These are phyloP conservation scores for Campoletis raptor DNA, from an alignment of 2,888 invertebrate genomes.

Conservation along the genomic window DNA sequence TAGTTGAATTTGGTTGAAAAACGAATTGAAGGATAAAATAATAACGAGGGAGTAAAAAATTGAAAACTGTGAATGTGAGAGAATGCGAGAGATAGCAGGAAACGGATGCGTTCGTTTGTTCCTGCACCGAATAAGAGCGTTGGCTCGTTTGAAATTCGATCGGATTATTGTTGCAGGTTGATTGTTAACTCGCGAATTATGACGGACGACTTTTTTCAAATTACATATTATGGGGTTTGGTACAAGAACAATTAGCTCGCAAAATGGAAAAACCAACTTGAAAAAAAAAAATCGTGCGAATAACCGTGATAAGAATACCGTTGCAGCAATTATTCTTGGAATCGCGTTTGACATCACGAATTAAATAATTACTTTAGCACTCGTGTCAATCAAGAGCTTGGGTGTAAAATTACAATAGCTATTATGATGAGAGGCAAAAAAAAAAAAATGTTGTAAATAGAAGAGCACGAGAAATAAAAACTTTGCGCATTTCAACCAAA, in stretches of 20 bases:
- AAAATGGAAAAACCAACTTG: not conserved
- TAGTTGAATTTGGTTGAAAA: conserved; percentile 3
- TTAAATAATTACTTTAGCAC: not conserved
- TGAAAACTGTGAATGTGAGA: conserved; percentile 38
- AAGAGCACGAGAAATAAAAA: not conserved
- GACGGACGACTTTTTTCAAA: conserved; percentile 20
- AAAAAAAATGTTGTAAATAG: conserved; percentile 26
- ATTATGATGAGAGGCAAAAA: not conserved
- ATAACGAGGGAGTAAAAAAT: not conserved
- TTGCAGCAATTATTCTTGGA: not conserved
- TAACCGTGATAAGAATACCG: not conserved
- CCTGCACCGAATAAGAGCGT: not conserved
- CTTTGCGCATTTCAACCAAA: too few species aligned
- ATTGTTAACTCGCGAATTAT: conserved; percentile 57
- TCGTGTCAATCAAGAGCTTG: not conserved
- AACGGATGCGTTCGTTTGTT: conserved; percentile 59
- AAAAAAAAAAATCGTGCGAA: not conserved
- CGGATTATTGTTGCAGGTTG: conserved; percentile 35
- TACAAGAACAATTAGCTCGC: too few species aligned
- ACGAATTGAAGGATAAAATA: not conserved
- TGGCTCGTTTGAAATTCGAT: conserved; percentile 55
- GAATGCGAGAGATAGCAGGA: conserved; percentile 42
- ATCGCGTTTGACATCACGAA: not conserved
- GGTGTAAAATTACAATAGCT: not conserved
- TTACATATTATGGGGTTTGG: too few species aligned